A percentile compares a stretch with the other conserved stretches of the same genome.
phyloP scores from a whole-genome alignment of 2,888 invertebrate species.

The Dione vanillae region DNA sequence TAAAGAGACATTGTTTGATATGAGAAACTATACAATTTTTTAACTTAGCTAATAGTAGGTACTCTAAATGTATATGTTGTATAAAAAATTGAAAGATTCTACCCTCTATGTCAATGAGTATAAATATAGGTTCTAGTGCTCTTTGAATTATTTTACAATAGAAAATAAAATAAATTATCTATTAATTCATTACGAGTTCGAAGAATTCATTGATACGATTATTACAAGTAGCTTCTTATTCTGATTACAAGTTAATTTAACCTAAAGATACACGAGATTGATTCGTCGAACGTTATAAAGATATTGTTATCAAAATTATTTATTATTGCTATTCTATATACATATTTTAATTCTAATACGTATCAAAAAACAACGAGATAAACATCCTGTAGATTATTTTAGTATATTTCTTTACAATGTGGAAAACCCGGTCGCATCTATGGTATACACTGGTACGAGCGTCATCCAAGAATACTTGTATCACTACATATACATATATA shows the following conservation, averaged over 20 bases:
- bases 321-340: background rate
- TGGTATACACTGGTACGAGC: slow-evolving; percentile 17
- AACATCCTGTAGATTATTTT: slow-evolving; percentile 24
- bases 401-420: slow-evolving; percentile 5
- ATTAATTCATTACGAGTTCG: no score
- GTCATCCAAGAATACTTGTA: slow-evolving; percentile 16
- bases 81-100: no score
- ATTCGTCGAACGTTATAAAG: background rate
- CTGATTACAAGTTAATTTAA: background rate
- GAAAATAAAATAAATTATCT: no score
- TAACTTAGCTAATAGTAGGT: no score
- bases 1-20: no score
- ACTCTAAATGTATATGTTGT: no score
- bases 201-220: no score
- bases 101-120: no score
- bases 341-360: background rate
- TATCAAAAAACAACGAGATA: background rate
- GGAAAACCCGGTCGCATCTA: slow-evolving; percentile 38
- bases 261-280: background rate
- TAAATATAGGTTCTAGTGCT: no score
- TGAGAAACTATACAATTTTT: no score
- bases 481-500: slow-evolving; percentile 49
- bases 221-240: no score
- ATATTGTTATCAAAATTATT: background rate
- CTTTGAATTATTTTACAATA: no score